Base-by-base conservation (phyloP, 2,113 vertebrate genomes). In the Zosterops japonicus region DNA sequence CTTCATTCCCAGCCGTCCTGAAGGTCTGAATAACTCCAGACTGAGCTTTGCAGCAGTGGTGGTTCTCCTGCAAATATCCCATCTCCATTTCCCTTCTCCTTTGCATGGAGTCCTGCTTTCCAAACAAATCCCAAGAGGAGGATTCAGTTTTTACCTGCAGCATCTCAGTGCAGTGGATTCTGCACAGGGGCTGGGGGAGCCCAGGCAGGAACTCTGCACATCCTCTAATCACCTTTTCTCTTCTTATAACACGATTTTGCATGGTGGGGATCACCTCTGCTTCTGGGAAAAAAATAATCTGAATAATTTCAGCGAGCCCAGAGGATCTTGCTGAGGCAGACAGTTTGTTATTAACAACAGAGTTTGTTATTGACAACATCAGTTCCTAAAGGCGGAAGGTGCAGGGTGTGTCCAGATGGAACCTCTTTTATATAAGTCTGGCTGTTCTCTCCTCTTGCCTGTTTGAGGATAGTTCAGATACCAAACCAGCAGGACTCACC, bases 341-440 rank as follows among this genome's bases (percentile, higher is more conserved):
- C 6, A 85, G 23, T 61, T 89, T n/a, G 20, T 46, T 25, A 16
- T 42, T 27, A 19, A 6, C 28, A 24, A 5, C 52, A n/a, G 61
- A 5, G 9, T 61, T 89, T n/a, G 20, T 46, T 25, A 16, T 42
- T 29, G 17, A 6, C 31, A 27, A 5, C 52, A n/a, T 14, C 28
- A 7, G 0, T n/a, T 46, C 47, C 64, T 24, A 1, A 39, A 6
- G 16, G 9, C 36, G 57, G 75, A 28, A 7, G 4, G 1, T 3
- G 47, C 44, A 31, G 15, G 18, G 4, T 1, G 0, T 35, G 46
- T 25, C 16, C 2, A n/a, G 11, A 2, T 57, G n/a, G 53, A 86
- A 8, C 29, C 22, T 12, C 39, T 55, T 33, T n/a, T 11, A 2
- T 6, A 39, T 39, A 11, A 31, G 31, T 10, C 74, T 63, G 78